These are phyloP conservation scores for Ceratina calcarata DNA, from an alignment of 1,140 invertebrate species.

Conservation along the genomic window DNA sequence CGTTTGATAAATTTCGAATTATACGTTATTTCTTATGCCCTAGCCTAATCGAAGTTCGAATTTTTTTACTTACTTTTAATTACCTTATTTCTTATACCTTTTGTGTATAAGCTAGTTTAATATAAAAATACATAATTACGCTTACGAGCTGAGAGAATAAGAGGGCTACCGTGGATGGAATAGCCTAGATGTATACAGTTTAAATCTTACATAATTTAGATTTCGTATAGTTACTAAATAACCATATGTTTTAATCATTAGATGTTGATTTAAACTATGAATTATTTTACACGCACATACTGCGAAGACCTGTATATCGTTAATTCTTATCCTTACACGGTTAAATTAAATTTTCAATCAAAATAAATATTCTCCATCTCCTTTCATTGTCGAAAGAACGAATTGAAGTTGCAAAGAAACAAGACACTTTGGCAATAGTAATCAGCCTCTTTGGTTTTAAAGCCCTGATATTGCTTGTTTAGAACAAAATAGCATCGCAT, in stretches of 20 bases:
- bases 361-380: conserved; percentile 67
- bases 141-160: conserved; percentile 79
- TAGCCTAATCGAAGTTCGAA: conserved; percentile 75
- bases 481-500: conserved; percentile 35
- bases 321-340: conserved; percentile 42
- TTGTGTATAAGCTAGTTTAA: conserved; percentile 79
- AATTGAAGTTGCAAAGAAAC: conserved; percentile 65
- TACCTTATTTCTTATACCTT: conserved; percentile 59
- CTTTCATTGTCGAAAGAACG: conserved; percentile 62
- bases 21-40: conserved; percentile 71
- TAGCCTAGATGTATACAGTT: conserved; percentile 78
- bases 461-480: conserved; percentile 67
- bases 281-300: conserved; percentile 73
- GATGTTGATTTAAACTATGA: conserved; percentile 70
- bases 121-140: conserved; percentile 82
- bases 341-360: conserved; percentile 49
- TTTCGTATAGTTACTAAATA: conserved; percentile 70
- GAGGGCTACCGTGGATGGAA: conserved; percentile 74
- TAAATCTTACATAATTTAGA: conserved; percentile 75
- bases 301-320: conserved; percentile 63
- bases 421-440: conserved; percentile 79
- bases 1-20: conserved; percentile 77
- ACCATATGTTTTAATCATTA: conserved; percentile 68
- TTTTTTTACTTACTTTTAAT: conserved; percentile 58
- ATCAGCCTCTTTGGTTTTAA: conserved; percentile 79